Evolutionary conservation across 2,888 invertebrate species (phyloP).

Genomic region (Sinohyriopsis cumingii): DNA sequence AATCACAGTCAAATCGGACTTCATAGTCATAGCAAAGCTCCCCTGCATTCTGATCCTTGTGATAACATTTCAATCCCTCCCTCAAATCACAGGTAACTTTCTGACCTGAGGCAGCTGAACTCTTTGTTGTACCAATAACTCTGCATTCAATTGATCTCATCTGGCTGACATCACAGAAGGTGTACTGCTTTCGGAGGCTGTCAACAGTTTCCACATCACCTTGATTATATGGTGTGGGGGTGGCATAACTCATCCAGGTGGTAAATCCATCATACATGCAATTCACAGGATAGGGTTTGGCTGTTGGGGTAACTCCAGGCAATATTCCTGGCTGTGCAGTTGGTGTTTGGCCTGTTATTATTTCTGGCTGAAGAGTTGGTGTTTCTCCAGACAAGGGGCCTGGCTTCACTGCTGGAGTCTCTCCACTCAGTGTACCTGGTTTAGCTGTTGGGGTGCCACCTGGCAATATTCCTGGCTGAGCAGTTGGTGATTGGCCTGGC

Average conservation of each 20-base stretch:
- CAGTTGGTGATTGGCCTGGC: conserved; percentile 5
- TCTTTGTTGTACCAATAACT: conserved; percentile 78
- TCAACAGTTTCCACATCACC: conserved; percentile 64
- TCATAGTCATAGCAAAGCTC: conserved; percentile 65
- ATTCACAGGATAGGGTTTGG: conserved; percentile 36
- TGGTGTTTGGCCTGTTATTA: not conserved
- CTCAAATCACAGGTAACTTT: conserved; percentile 81
- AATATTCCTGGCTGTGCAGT: conserved; percentile 4
- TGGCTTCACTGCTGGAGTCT: conserved; percentile 1
- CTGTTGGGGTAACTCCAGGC: conserved; percentile 9
- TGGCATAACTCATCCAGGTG: conserved; percentile 81
- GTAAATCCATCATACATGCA: conserved; percentile 84
- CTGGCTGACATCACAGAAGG: conserved; percentile 53
- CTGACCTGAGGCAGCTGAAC: conserved; percentile 81
- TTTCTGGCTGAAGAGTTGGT: conserved; percentile 11
- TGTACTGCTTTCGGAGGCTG: conserved; percentile 43
- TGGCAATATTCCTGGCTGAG: conserved; percentile 2
- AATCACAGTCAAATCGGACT: conserved; percentile 72
- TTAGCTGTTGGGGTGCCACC: conserved; percentile 2
- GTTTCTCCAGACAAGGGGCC: conserved; percentile 3
- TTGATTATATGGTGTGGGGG: conserved; percentile 54
- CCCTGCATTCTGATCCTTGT: conserved; percentile 39
- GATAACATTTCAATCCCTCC: conserved; percentile 53
- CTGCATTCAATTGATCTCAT: conserved; percentile 82
- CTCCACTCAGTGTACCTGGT: not conserved